Conservation (phyloP, 2,888 invertebrate genomes). For the Fabriciana adippe region DNA sequence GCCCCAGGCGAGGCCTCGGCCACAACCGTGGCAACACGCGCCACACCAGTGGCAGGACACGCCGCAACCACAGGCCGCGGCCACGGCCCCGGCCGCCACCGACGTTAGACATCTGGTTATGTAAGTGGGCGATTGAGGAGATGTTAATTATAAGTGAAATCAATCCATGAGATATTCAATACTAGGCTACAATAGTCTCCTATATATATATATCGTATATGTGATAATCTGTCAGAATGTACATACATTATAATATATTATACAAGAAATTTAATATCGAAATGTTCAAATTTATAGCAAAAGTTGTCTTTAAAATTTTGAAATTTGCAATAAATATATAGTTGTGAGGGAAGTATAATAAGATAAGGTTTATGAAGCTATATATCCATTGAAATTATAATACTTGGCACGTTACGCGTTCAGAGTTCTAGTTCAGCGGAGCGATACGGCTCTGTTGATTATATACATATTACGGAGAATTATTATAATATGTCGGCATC, state of each 20-base stretch:
- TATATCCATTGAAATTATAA: no score
- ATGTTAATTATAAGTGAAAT: conserved; percentile 6
- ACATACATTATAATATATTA: not conserved
- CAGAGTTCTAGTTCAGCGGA: no score
- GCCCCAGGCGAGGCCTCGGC: conserved; percentile 26
- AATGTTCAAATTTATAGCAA: conserved; percentile 15
- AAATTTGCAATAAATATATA: conserved; percentile 17
- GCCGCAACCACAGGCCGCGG: not conserved
- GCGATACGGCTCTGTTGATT: not conserved
- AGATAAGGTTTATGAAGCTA: no score
- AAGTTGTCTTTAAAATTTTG: conserved; percentile 3
- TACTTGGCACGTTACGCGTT: no score
- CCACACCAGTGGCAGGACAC: not conserved
- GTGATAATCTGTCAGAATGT: no score
- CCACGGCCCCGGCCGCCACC: not conserved
- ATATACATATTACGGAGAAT: not conserved
- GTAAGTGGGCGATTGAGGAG: conserved; percentile 3
- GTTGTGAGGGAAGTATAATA: not conserved
- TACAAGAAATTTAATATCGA: conserved; percentile 14
- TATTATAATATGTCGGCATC: conserved; percentile 9
- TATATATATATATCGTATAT: conserved; percentile 5
- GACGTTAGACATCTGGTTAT: conserved; percentile 6
- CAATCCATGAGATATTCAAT: not conserved
- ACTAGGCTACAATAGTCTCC: not conserved
- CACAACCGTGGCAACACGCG: conserved; percentile 4